Base-by-base conservation (phyloP, 2,888 invertebrate species). In the Azorinus chamasolen region DNA sequence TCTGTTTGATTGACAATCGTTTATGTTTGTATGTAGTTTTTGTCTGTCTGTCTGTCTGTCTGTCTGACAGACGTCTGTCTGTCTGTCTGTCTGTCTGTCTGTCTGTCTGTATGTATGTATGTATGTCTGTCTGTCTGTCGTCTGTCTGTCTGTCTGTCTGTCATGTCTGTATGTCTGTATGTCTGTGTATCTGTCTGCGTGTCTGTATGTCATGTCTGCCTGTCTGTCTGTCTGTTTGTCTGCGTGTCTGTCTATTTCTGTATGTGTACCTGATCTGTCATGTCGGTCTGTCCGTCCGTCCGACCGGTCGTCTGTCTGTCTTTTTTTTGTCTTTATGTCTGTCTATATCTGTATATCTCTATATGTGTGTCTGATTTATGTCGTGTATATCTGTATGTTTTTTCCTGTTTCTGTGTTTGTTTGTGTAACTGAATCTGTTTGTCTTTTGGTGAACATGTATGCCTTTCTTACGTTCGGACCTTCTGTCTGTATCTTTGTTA, bases 21-120 rank as follows among this genome's bases (percentile, higher is more conserved):
- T 20, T 46, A n/a, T 46, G 18, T 46, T 14, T 46, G 4, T 45
- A 48, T 45, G 43, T 37, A 39, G 51, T 58, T 12, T 25, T 20
- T 69, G 50, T 55, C 71, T 37, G 39, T 43, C 55, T 43, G 70
- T 61, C 4, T 70, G 71, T 24, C 50, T 50, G 20, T 24, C 50
- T 50, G 4, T 50, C 50, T 5, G 22, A 6, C 27, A 24, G 8
- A 8, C 25, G 14, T 53, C 45, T 45, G 6, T 45, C 45, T 45
- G 18, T 45, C 45, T 45, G 18, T 45, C 45, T 45, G 18, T 45
- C 45, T 45, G 18, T 14, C 45, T 45, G 18, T 14, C 45, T 45
- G 32, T 10, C 32, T 32, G 32, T 32, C 32, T 32, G 32, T 10
- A 4, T 32, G 32, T 10, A 4, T 32, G 32, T 10, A 32, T 32